Conservation (phyloP, 2,113 vertebrate species). For the Apeltes quadracus region DNA sequence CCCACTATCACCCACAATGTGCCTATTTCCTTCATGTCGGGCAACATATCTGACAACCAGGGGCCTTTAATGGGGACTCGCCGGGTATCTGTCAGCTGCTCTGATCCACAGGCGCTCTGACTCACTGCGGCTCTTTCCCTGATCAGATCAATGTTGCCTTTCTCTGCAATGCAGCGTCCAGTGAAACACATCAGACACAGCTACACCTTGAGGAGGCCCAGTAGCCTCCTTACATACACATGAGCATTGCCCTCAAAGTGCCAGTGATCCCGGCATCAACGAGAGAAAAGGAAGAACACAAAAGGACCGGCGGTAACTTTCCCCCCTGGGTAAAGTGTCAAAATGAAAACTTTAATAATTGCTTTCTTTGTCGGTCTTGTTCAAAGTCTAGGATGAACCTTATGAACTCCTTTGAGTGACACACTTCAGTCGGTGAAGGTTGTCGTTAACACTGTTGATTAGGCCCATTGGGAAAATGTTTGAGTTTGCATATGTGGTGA, state of each 20-base stretch:
- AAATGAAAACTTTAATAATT: slow-evolving; percentile 43
- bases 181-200: slow-evolving; percentile 63
- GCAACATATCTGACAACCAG: slow-evolving; percentile 43
- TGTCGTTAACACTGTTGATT: slow-evolving; percentile 48
- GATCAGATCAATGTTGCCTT: slow-evolving; percentile 77
- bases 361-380: slow-evolving; percentile 11
- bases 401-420: slow-evolving; percentile 33
- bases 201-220: slow-evolving; percentile 57
- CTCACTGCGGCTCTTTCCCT: slow-evolving; percentile 55
- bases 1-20: slow-evolving; percentile 24
- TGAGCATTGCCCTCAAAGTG: slow-evolving; percentile 54
- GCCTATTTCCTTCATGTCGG: slow-evolving; percentile 28
- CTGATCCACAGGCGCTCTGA: slow-evolving; percentile 57
- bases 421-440: slow-evolving; percentile 26
- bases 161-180: slow-evolving; percentile 75
- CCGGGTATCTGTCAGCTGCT: slow-evolving; percentile 55
- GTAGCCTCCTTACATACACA: slow-evolving; percentile 48
- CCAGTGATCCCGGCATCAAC: slow-evolving; percentile 56
- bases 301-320: slow-evolving; percentile 34
- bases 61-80: slow-evolving; percentile 57
- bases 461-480: slow-evolving; percentile 31
- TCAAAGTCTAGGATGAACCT: slow-evolving; percentile 1
- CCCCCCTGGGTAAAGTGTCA: slow-evolving; percentile 24
- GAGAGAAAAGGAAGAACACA: slow-evolving; percentile 30
- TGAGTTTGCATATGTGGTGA: slow-evolving; percentile 21